Evolutionary conservation across 2,113 vertebrate genomes (phyloP).

Genomic region (Labrus mixtus): DNA sequence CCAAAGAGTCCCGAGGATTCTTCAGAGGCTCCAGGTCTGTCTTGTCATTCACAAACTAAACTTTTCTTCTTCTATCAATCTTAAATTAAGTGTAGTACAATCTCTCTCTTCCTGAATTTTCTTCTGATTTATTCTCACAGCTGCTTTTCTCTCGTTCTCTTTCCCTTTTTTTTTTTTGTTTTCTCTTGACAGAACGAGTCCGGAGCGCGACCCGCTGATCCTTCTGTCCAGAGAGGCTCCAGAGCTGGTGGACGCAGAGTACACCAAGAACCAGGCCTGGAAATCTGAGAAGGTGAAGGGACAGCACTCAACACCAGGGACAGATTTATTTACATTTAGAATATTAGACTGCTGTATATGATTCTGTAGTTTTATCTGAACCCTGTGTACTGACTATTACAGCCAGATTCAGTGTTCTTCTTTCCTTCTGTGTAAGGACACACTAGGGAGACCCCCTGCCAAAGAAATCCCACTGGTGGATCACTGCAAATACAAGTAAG

Average conservation of each 20-base stretch:
- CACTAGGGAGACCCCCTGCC: constrained; percentile 92
- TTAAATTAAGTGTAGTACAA: neutral
- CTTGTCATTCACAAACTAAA: constrained; percentile 10
- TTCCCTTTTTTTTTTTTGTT: neutral
- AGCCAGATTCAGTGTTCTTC: neutral
- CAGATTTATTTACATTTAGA: too few relatives aligned
- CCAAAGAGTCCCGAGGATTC: constrained; percentile 93
- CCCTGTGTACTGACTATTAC: too few relatives aligned
- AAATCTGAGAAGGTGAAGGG: constrained; percentile 92
- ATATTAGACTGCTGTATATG: too few relatives aligned
- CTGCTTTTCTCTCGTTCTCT: neutral
- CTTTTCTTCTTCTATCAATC: neutral
- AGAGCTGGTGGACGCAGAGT: constrained; percentile 94
- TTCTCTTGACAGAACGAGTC: constrained; percentile 87
- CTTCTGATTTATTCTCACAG: neutral
- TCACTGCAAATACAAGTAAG: constrained; percentile 98
- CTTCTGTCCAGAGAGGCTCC: constrained; percentile 93
- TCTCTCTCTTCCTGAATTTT: too few relatives aligned
- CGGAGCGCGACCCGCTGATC: constrained; percentile 96
- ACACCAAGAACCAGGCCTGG: constrained; percentile 99
- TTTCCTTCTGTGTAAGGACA: constrained; percentile 85
- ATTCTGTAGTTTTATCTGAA: too few relatives aligned
- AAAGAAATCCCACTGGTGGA: constrained; percentile 94
- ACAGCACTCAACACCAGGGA: too few relatives aligned
- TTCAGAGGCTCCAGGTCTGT: constrained; percentile 95